Evolutionary conservation across 2,888 invertebrate genomes (phyloP).

Genomic region (Eristalis pertinax): DNA sequence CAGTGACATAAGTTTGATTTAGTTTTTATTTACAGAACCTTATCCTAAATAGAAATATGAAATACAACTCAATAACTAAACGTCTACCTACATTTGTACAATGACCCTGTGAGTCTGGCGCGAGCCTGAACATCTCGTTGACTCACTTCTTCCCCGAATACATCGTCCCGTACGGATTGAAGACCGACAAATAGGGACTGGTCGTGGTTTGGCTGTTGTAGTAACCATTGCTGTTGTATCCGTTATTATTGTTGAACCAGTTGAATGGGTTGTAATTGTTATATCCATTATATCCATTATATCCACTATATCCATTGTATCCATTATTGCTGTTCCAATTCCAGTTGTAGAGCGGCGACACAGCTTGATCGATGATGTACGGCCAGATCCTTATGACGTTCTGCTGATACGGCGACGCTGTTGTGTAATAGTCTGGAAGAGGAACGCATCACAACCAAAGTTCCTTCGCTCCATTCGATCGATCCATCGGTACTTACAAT

Average conservation of each 20-base stretch:
- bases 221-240: slow-evolving; percentile 8
- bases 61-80: not conserved
- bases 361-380: slow-evolving; percentile 76
- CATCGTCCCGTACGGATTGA: slow-evolving; percentile 22
- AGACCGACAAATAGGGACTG: not conserved
- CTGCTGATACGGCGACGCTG: slow-evolving; percentile 56
- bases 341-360: slow-evolving; percentile 55
- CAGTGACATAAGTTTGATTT: too few species aligned
- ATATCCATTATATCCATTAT: slow-evolving; percentile 2
- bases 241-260: not conserved
- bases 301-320: slow-evolving; percentile 12
- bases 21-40: not conserved
- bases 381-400: slow-evolving; percentile 75
- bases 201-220: slow-evolving; percentile 9
- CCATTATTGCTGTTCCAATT: slow-evolving; percentile 26
- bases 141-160: slow-evolving; percentile 31
- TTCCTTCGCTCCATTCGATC: too few species aligned
- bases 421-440: slow-evolving; percentile 63
- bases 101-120: not conserved
- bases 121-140: not conserved
- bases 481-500: slow-evolving; percentile 21
- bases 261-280: slow-evolving; percentile 12
- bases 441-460: not conserved
- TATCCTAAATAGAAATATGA: not conserved
- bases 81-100: not conserved